Percentiles rank a stretch among this genome's conserved stretches.
Evolutionary conservation across 2,888 invertebrate species (phyloP).

Genomic region (Perithous albicinctus): DNA sequence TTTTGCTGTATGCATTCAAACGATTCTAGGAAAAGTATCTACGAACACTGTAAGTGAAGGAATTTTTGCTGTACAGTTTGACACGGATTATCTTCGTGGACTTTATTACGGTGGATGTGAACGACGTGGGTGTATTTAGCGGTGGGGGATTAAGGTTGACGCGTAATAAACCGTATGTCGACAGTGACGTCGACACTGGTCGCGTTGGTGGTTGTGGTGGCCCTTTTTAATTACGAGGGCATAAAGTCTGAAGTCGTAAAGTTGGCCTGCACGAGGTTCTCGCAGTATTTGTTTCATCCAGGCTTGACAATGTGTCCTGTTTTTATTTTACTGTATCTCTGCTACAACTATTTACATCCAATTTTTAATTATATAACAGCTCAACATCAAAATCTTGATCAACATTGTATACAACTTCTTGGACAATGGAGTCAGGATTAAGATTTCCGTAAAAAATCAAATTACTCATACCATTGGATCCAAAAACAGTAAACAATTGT

Average conservation of each 20-base stretch:
- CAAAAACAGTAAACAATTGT: no score
- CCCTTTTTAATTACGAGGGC: constrained; percentile 24
- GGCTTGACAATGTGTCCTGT: background rate
- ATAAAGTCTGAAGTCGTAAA: constrained; percentile 13
- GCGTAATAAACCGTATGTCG: constrained; percentile 5
- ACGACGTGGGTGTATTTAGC: constrained; percentile 14
- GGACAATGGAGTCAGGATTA: no score
- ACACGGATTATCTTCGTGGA: constrained; percentile 12
- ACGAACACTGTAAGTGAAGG: background rate
- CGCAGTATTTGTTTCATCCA: background rate
- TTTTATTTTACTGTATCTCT: background rate
- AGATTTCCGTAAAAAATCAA: no score
- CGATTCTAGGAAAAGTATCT: background rate
- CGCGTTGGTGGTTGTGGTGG: background rate
- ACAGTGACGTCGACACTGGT: constrained; percentile 10
- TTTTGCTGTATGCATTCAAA: constrained; percentile 1
- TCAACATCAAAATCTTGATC: background rate
- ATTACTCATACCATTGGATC: no score
- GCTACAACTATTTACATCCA: constrained; percentile 6
- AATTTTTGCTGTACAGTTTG: background rate
- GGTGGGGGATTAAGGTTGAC: constrained; percentile 1
- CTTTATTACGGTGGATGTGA: constrained; percentile 6
- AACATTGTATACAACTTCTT: background rate
- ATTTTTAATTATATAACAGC: background rate
- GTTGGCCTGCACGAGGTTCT: background rate